phyloP scores from a whole-genome alignment of 2,797 vertebrate genomes.

The Pagetopsis macropterus region DNA sequence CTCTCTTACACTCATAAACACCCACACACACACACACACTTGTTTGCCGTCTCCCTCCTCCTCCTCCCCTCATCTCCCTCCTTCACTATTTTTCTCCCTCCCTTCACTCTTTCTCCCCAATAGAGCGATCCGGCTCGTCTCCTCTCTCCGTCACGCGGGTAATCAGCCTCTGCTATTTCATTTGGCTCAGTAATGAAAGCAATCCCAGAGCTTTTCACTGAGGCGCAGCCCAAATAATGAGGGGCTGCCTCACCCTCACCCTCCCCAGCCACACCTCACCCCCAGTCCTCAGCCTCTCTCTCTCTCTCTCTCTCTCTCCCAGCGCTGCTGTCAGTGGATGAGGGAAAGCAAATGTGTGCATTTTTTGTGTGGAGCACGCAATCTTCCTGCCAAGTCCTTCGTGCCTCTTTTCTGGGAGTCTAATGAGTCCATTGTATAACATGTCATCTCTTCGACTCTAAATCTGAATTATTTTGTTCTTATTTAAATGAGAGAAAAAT shows the following conservation, averaged over 20 bases:
- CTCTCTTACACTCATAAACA: slow-evolving; percentile 52
- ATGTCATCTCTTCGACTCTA: slow-evolving; percentile 44
- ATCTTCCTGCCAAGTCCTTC: slow-evolving; percentile 68
- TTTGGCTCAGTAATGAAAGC: slow-evolving; percentile 86
- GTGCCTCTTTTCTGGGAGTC: slow-evolving; percentile 50
- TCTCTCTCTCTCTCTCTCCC: slow-evolving; percentile 57
- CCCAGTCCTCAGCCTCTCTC: slow-evolving; percentile 45
- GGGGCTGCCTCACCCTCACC: slow-evolving; percentile 58
- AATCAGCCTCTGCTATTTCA: slow-evolving; percentile 84
- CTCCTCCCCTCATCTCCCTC: background rate
- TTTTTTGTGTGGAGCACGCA: slow-evolving; percentile 57
- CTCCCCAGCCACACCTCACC: slow-evolving; percentile 60
- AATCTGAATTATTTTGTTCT: slow-evolving; percentile 20
- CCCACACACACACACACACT: slow-evolving; percentile 44
- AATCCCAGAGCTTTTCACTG: slow-evolving; percentile 83
- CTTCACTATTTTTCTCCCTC: slow-evolving; percentile 36
- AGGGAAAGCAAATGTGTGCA: slow-evolving; percentile 66
- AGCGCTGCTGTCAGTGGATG: slow-evolving; percentile 76
- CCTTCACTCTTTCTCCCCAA: slow-evolving; percentile 54
- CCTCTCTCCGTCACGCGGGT: slow-evolving; percentile 78
- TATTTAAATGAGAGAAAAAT: slow-evolving; percentile 1
- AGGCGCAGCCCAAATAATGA: slow-evolving; percentile 82
- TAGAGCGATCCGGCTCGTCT: slow-evolving; percentile 70
- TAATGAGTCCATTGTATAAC: slow-evolving; percentile 38
- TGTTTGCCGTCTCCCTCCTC: slow-evolving; percentile 43